Conservation (phyloP, 2,888 invertebrate species). For the Pristionchus exspectatus region DNA sequence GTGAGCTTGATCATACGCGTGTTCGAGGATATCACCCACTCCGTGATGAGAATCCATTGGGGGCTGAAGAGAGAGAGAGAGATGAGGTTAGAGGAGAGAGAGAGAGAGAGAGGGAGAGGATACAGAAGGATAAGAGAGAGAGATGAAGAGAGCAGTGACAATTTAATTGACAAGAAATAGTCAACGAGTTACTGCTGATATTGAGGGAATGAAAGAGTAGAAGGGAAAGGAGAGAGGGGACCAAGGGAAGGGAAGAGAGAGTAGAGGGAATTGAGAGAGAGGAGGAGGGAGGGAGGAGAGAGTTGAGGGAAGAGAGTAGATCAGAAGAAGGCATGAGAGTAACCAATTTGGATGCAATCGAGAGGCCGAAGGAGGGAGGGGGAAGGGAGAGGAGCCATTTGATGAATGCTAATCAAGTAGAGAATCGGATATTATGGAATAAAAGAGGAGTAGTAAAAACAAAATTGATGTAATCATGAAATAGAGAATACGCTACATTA, state of each 20-base stretch:
- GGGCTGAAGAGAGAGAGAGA: not conserved
- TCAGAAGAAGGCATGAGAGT: slow-evolving; percentile 11
- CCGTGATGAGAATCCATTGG: slow-evolving; percentile 28
- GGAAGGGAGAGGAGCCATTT: not conserved
- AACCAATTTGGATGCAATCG: slow-evolving; percentile 23
- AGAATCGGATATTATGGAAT: not conserved
- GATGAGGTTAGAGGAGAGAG: not conserved
- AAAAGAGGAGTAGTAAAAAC: not conserved
- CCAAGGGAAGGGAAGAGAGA: not conserved
- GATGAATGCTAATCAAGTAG: not conserved
- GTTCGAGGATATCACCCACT: slow-evolving; percentile 38
- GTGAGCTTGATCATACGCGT: not conserved
- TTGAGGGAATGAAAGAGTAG: not conserved
- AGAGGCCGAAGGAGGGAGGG: not conserved
- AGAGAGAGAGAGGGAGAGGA: not conserved
- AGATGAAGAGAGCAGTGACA: not conserved
- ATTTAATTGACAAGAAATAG: not conserved
- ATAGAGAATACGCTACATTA: not conserved
- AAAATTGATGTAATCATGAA: slow-evolving; percentile 1
- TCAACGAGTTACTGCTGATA: slow-evolving; percentile 2
- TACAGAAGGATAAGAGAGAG: not conserved
- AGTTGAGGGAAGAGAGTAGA: not conserved
- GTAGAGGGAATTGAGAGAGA: not conserved
- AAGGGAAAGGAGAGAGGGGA: not conserved
- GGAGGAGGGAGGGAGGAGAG: not conserved